Evolutionary conservation across 2,113 vertebrate genomes (phyloP), one percentile per base, ranked within the genome.

Genomic region (Dendrocopos noguchii): DNA sequence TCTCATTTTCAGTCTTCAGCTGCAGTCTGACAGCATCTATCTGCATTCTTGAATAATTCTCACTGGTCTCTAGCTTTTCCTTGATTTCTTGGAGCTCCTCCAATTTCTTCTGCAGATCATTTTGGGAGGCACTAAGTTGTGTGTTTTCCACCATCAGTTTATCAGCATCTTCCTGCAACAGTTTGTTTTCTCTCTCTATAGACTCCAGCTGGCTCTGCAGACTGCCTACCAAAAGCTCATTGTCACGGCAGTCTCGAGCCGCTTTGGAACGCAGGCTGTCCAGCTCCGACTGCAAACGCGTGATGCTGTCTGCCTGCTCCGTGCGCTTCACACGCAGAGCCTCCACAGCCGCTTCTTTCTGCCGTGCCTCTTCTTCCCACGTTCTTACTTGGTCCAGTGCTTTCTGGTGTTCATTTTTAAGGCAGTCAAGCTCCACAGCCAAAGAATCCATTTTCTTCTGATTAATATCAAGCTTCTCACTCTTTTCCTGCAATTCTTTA

Each of bases 311-410:
- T 63, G 96, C 96, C 91, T 98, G 98, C 8, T 97, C 96, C 6
- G 95, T 12, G 64, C 97, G 98, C 27, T 97, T 98, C 47, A 93
- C 97, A 56, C 92, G 97, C 44, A 98, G 97, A 15, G 97, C 97
- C 31, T 98, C 97, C 14, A 98, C 84, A 66, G 97, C 95, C 93
- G 97, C 67, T 15, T 98, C 98, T 56, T 97, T 98, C 78, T 99
- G 98, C 88, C 98, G 97, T 2, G 97, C 94, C 63, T 98, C 96
- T 68, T 98, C 97, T 2, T 97, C 97, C 84, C 91, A 71, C 2
- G 78, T 88, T 27, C 96, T 96, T 96, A 98, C 94, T 42, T 98
- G 98, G 10, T 95, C 90, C 31, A 92, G 95, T 5, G 98, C 97
- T 84, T 98, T 98, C 50, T 97, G 96, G 71, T 98, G 96, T 6